Conservation (phyloP, 2,113 vertebrate genomes). For the Leptobrachium ailaonicum region DNA sequence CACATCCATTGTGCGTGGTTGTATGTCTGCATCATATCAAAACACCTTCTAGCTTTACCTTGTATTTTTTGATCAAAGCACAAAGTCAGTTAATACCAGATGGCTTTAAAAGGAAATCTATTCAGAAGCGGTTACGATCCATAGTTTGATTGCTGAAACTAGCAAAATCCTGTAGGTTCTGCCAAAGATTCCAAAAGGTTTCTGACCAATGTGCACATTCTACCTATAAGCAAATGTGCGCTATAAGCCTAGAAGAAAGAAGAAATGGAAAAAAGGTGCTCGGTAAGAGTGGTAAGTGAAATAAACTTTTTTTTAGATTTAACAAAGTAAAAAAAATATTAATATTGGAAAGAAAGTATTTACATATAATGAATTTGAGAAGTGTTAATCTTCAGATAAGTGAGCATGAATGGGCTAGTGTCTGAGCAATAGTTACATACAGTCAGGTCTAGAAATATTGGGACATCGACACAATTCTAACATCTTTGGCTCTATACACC, state of each 20-base stretch:
- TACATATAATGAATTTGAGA: too few species aligned
- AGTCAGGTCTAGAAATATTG: too few species aligned
- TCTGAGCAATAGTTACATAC: too few species aligned
- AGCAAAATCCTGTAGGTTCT: background rate
- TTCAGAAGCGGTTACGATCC: background rate
- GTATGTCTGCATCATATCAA: background rate
- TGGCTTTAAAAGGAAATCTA: background rate
- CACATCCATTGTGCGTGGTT: background rate
- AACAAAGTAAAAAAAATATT: too few species aligned
- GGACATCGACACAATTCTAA: too few species aligned
- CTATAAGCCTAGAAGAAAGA: constrained; percentile 7
- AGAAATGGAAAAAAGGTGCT: background rate
- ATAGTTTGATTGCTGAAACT: background rate
- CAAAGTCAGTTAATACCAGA: background rate
- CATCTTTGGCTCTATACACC: too few species aligned
- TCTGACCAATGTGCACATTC: background rate
- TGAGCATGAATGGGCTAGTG: too few species aligned
- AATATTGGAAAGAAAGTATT: too few species aligned
- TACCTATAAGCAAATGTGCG: background rate
- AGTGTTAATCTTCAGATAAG: too few species aligned
- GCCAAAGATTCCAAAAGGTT: background rate
- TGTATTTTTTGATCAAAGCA: background rate
- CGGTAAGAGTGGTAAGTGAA: too few species aligned
- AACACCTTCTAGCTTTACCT: background rate
- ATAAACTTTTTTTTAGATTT: too few species aligned